phyloP scores from a whole-genome alignment of 2,797 vertebrate species.

The Lacerta bilineata region DNA sequence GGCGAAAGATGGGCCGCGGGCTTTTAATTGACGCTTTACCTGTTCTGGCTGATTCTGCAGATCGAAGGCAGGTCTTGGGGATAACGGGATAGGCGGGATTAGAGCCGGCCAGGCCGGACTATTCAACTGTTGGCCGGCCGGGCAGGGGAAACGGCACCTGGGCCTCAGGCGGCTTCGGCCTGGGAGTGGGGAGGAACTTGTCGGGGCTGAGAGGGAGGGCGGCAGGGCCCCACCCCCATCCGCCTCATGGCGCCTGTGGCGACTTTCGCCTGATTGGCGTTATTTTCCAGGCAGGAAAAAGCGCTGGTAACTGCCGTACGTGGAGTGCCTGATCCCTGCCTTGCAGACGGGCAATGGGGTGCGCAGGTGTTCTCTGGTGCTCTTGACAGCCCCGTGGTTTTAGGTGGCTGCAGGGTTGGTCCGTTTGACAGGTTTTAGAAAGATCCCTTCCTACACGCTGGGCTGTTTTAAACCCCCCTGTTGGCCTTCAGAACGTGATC shows the following conservation, averaged over 20 bases:
- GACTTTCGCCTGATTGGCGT: neutral
- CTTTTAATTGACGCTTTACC: constrained; percentile 11
- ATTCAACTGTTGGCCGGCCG: neutral
- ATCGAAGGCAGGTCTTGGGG: constrained; percentile 7
- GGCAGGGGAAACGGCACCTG: neutral
- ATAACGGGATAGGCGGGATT: neutral
- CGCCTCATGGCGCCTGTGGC: neutral
- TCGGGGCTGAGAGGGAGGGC: neutral
- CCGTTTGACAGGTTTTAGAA: neutral
- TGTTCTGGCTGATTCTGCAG: neutral
- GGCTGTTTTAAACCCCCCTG: no score
- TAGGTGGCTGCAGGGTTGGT: neutral
- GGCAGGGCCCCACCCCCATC: neutral
- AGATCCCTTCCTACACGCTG: neutral
- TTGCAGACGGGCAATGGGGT: neutral
- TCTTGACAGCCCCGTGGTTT: neutral
- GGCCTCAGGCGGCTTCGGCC: neutral
- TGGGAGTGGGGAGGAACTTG: neutral
- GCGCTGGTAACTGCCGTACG: neutral
- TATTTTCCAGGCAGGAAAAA: neutral
- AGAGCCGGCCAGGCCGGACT: no score
- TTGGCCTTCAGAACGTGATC: neutral
- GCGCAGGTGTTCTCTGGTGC: neutral
- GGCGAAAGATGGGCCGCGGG: constrained; percentile 41
- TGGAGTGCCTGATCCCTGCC: neutral